Evolutionary conservation across 2,113 vertebrate species (phyloP).

Genomic region (Mustela nigripes): DNA sequence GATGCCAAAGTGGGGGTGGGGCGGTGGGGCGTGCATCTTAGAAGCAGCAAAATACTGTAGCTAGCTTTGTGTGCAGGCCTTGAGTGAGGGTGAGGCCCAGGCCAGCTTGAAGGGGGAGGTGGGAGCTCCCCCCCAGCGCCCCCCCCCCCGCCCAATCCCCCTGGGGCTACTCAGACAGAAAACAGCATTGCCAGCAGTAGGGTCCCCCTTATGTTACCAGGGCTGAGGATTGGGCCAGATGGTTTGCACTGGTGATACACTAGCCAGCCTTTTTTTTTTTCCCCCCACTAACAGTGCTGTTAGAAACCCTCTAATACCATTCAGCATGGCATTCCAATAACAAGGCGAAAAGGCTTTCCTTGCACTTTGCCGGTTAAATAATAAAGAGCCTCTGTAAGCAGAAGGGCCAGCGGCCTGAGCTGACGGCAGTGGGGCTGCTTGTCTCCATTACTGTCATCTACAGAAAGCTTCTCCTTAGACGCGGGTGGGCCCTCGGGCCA

Average conservation of each 20-base stretch:
- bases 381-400: background rate
- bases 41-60: background rate
- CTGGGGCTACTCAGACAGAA: background rate
- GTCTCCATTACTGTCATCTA: constrained; percentile 48
- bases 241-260: background rate
- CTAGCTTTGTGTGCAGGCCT: background rate
- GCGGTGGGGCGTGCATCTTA: background rate
- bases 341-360: constrained; percentile 12
- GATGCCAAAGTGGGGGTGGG: background rate
- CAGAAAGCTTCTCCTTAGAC: constrained; percentile 4
- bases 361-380: background rate
- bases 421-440: background rate
- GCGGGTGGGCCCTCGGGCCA: background rate
- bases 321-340: background rate
- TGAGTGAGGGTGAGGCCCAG: background rate
- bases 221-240: background rate
- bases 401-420: background rate
- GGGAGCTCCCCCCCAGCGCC: background rate
- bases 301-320: background rate
- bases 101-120: background rate
- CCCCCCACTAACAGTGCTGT: background rate
- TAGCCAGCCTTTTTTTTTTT: background rate
- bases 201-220: background rate
- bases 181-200: background rate
- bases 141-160: background rate